A percentile compares a stretch with the other conserved stretches of the same genome.
Evolutionary conservation across 53 echinoderm and acorn worm species (phyloP).

Genomic region (Paracentrotus lividus): DNA sequence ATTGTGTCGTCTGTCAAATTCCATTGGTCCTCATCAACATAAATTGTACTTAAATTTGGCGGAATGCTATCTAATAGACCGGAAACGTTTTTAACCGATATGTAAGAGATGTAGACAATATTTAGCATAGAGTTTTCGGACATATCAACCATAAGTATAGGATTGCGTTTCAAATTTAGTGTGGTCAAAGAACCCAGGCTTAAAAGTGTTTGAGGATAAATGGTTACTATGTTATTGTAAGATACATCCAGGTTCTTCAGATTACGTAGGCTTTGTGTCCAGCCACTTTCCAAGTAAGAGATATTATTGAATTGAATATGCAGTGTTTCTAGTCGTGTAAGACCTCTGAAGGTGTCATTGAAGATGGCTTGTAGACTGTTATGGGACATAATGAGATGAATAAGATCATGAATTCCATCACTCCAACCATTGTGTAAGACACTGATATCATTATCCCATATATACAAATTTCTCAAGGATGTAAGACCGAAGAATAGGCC

Average conservation of each 20-base stretch:
- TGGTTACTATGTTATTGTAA: neutral
- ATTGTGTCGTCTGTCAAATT: neutral
- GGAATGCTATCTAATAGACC: too few relatives aligned
- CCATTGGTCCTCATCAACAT: slow-evolving; percentile 23
- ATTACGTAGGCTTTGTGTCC: neutral
- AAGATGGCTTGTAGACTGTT: neutral
- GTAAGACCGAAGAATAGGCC: slow-evolving; percentile 1
- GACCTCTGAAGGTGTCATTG: slow-evolving; percentile 33
- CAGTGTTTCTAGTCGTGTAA: neutral
- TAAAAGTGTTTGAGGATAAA: neutral
- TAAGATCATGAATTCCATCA: neutral
- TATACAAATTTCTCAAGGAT: neutral
- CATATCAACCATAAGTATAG: neutral
- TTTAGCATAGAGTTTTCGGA: neutral
- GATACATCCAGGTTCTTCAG: slow-evolving; percentile 27
- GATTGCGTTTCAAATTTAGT: neutral
- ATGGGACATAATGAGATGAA: slow-evolving; percentile 17
- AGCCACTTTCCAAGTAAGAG: neutral
- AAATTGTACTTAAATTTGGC: neutral
- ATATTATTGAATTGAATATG: slow-evolving; percentile 32
- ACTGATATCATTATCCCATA: slow-evolving; percentile 31
- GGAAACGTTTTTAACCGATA: neutral
- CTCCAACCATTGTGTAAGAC: neutral
- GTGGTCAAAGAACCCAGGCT: neutral
- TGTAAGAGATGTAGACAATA: neutral